Percentiles rank a stretch among this genome's conserved stretches.
Evolutionary conservation across 2,113 vertebrate genomes (phyloP).

Genomic region (Caloenas nicobarica): DNA sequence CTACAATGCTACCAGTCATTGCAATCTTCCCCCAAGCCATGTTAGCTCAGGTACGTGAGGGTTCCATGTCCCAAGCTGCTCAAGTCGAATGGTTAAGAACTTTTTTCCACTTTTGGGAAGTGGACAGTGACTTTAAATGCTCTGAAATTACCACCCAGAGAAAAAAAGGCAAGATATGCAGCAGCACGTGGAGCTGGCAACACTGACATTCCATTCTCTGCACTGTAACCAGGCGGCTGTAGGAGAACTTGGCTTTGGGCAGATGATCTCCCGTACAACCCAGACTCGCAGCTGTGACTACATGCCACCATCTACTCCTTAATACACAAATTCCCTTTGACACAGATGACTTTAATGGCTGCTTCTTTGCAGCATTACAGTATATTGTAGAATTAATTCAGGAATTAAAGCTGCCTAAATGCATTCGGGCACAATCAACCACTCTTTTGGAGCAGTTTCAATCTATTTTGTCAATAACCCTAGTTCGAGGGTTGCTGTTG

Average conservation of each 20-base stretch:
- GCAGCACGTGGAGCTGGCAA: neutral
- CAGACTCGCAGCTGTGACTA: neutral
- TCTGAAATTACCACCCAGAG: neutral
- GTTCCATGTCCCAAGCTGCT: neutral
- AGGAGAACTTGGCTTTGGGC: neutral
- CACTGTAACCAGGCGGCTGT: neutral
- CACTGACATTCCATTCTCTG: neutral
- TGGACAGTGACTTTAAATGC: neutral
- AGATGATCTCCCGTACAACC: neutral
- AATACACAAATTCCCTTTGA: conserved; percentile 34
- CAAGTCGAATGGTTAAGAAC: neutral
- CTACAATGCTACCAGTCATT: neutral
- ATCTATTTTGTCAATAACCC: conserved; percentile 21
- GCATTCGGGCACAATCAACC: neutral
- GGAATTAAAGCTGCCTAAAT: conserved; percentile 17
- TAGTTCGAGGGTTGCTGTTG: conserved; percentile 8
- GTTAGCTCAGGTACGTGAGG: neutral
- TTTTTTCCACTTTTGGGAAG: neutral
- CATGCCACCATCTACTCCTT: neutral
- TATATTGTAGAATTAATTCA: conserved; percentile 19
- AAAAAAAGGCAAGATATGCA: neutral
- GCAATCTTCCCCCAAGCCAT: neutral
- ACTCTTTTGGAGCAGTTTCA: neutral
- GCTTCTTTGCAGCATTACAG: neutral
- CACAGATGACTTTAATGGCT: conserved; percentile 34